These are phyloP conservation scores for Eulemur coronatus DNA, from an alignment of 2,797 vertebrate species.

Conservation along the genomic window DNA sequence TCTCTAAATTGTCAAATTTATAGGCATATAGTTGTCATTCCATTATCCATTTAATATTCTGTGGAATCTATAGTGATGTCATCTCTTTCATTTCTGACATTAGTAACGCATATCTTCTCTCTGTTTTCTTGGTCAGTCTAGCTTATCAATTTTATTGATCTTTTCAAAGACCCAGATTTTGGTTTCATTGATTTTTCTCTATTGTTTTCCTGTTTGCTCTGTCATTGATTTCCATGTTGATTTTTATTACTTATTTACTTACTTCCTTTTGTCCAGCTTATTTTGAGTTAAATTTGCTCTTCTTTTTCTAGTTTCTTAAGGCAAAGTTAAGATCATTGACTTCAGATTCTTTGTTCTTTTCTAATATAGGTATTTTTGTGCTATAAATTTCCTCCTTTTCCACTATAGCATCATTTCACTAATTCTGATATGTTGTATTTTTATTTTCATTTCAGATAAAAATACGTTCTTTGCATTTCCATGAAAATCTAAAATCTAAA, in stretches of 20 bases:
- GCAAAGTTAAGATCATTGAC: neutral
- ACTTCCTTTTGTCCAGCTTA: neutral
- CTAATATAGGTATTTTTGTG: neutral
- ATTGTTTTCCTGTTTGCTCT: neutral
- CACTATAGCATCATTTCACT: neutral
- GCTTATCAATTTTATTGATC: neutral
- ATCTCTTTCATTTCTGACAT: neutral
- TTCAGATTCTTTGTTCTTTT: neutral
- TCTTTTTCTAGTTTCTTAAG: constrained; percentile 27
- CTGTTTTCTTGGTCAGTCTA: neutral
- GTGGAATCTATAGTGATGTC: neutral
- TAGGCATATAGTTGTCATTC: neutral
- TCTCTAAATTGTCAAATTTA: neutral
- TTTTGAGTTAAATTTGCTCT: neutral
- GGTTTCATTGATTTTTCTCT: neutral
- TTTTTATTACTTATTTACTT: neutral
- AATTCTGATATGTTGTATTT: constrained; percentile 32
- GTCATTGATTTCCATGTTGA: neutral
- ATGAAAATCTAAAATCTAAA: too few species aligned
- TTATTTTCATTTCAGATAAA: constrained; percentile 8
- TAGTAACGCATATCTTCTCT: neutral
- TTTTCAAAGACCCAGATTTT: neutral
- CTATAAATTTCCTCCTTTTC: neutral
- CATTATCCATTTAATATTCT: neutral
- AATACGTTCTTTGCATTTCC: neutral